phyloP scores from a whole-genome alignment of 2,113 vertebrate genomes.

The Nycticryphes semicollaris region DNA sequence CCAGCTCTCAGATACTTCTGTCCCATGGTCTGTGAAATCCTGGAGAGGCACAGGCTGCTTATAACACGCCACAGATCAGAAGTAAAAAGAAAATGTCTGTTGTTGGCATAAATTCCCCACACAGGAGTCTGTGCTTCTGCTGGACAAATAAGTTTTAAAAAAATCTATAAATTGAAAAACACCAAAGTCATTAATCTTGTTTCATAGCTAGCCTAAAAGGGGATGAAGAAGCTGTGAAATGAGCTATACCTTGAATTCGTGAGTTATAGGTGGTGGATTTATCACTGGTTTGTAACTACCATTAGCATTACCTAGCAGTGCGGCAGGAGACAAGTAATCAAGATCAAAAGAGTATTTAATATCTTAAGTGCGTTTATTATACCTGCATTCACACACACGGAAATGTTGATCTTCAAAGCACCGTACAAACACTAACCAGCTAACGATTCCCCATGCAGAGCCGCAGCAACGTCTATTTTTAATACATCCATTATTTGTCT shows the following conservation, averaged over 20 bases:
- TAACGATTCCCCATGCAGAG: constrained; percentile 27
- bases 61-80: neutral
- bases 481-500: constrained; percentile 31
- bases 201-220: neutral
- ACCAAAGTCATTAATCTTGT: neutral
- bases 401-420: constrained; percentile 17
- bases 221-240: neutral
- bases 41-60: neutral
- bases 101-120: neutral
- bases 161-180: neutral
- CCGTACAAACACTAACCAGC: neutral
- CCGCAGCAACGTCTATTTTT: constrained; percentile 21
- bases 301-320: neutral
- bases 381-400: neutral
- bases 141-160: neutral
- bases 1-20: neutral
- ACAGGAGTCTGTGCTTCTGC: neutral
- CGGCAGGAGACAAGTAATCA: neutral
- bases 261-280: neutral
- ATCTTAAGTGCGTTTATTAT: neutral
- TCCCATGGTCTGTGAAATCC: neutral
- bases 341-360: constrained; percentile 13
- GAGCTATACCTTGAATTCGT: neutral
- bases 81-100: neutral
- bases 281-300: neutral